Conservation (phyloP, 2,888 invertebrate genomes). For the Caenorhabditis drosophilae region DNA sequence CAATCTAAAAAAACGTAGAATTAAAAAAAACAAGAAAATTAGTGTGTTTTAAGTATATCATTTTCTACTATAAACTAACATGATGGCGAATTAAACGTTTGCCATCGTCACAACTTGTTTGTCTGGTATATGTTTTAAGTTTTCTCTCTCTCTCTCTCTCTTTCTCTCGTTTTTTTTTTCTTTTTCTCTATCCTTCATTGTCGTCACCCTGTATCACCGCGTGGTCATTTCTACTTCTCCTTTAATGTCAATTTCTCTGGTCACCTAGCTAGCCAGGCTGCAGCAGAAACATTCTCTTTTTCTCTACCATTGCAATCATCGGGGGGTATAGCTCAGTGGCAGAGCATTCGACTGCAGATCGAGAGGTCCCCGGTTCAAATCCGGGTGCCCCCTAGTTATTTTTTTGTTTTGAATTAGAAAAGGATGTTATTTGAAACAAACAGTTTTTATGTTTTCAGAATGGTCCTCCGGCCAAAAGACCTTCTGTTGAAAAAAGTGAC, state of each 20-base stretch:
- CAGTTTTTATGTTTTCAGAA: constrained; percentile 7
- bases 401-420: constrained; percentile 6
- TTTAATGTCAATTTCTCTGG: too few species aligned
- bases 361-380: constrained; percentile 67
- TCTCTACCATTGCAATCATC: not conserved
- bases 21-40: not conserved
- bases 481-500: constrained; percentile 5
- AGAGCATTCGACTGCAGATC: constrained; percentile 69
- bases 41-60: too few species aligned
- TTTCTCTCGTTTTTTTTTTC: not conserved
- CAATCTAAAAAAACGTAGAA: too few species aligned
- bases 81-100: too few species aligned
- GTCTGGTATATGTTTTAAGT: too few species aligned
- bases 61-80: too few species aligned
- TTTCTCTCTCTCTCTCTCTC: not conserved
- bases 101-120: too few species aligned
- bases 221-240: not conserved
- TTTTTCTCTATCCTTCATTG: not conserved
- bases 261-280: too few species aligned
- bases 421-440: not conserved
- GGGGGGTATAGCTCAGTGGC: constrained; percentile 66
- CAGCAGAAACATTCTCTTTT: too few species aligned
- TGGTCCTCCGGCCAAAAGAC: constrained; percentile 7
- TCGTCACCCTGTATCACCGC: not conserved
- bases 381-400: constrained; percentile 58